phyloP scores from a whole-genome alignment of 2,888 invertebrate species.

The Lasioglossum vierecki region DNA sequence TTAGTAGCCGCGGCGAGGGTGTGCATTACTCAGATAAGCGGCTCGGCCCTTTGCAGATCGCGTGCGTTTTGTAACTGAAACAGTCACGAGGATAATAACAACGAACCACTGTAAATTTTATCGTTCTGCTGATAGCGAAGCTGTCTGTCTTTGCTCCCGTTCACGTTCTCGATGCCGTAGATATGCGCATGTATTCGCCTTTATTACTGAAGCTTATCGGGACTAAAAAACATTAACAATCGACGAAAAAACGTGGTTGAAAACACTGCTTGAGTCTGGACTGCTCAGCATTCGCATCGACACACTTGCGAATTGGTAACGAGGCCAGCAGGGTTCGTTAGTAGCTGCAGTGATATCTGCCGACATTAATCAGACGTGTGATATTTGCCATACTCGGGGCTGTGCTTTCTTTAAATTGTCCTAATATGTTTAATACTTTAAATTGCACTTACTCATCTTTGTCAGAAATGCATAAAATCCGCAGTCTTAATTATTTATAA shows the following conservation, averaged over 20 bases:
- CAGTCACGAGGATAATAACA: conserved; percentile 15
- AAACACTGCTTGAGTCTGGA: background rate
- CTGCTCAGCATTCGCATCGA: background rate
- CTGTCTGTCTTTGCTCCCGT: conserved; percentile 23
- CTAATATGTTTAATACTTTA: too few species aligned
- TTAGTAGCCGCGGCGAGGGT: background rate
- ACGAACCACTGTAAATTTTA: conserved; percentile 35
- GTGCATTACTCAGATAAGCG: conserved; percentile 13
- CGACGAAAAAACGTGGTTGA: background rate
- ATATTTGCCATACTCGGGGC: background rate
- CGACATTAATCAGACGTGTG: conserved; percentile 55
- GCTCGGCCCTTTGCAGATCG: conserved; percentile 16
- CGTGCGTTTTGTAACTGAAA: conserved; percentile 30
- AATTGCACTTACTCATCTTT: too few species aligned
- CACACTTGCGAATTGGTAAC: conserved; percentile 23
- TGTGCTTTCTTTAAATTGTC: conserved; percentile 17
- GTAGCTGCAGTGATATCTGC: conserved; percentile 48
- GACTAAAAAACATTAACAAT: conserved; percentile 15
- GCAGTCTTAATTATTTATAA: too few species aligned
- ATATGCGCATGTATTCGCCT: conserved; percentile 8
- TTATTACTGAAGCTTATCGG: conserved; percentile 25
- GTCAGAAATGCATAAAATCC: too few species aligned
- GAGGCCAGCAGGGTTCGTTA: background rate
- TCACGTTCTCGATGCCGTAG: background rate
- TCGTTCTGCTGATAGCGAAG: conserved; percentile 28